Conservation (phyloP, 2,113 vertebrate species). For the Orcinus orca region DNA sequence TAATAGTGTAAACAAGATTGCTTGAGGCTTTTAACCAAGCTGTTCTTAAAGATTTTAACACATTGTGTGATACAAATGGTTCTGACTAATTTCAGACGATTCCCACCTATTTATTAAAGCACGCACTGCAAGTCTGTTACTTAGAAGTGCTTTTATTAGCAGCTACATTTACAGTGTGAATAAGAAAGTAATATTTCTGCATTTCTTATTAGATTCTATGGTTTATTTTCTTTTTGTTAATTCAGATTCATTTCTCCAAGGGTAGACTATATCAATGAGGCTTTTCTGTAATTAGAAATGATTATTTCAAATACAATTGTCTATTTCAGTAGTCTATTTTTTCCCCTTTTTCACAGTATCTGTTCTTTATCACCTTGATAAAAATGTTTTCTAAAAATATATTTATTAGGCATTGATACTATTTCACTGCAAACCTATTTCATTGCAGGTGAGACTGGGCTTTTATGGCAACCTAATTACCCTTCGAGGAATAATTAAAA, state of each 20-base stretch:
- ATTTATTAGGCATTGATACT: constrained; percentile 12
- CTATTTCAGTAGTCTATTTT: neutral
- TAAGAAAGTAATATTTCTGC: constrained; percentile 46
- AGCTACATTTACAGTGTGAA: constrained; percentile 34
- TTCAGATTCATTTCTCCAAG: constrained; percentile 31
- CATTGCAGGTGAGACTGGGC: neutral
- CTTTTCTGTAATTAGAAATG: constrained; percentile 41
- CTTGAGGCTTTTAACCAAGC: constrained; percentile 76
- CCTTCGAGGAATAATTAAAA: constrained; percentile 43
- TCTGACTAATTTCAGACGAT: constrained; percentile 63
- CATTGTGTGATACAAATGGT: constrained; percentile 65
- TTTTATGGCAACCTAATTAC: constrained; percentile 36
- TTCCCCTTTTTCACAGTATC: neutral
- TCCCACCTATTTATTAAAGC: constrained; percentile 64
- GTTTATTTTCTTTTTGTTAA: constrained; percentile 17
- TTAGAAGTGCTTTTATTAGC: constrained; percentile 58
- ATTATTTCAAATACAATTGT: neutral
- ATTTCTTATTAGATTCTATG: constrained; percentile 27
- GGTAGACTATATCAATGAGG: neutral
- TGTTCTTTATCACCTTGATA: neutral
- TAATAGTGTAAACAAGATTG: constrained; percentile 77
- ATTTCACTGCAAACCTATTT: constrained; percentile 40
- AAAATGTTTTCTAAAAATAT: constrained; percentile 27
- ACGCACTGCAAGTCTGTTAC: constrained; percentile 26
- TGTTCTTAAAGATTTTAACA: constrained; percentile 74